These are phyloP conservation scores for Antigone vipio DNA, from an alignment of 2,113 vertebrate genomes.

Conservation along the genomic window DNA sequence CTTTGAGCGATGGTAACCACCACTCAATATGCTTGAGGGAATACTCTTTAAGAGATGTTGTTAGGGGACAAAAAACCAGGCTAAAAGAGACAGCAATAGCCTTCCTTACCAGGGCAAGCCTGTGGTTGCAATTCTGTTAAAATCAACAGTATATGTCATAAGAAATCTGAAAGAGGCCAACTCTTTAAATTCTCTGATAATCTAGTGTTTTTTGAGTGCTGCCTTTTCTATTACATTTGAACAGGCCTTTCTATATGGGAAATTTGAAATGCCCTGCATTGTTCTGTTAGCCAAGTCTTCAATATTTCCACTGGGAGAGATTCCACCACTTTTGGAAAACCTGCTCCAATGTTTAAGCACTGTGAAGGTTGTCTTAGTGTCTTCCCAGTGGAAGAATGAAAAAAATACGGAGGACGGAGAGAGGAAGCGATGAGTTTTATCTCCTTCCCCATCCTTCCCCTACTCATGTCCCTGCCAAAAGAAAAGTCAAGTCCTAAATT, in stretches of 20 bases:
- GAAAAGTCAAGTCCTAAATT: not conserved
- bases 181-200: not conserved
- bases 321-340: not conserved
- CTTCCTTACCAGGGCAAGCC: not conserved
- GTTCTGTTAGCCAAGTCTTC: not conserved
- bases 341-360: not conserved
- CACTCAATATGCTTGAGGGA: not conserved
- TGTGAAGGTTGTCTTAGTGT: not conserved
- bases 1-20: not conserved
- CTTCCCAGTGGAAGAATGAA: not conserved
- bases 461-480: fast-evolving
- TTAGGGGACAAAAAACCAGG: not conserved
- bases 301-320: not conserved
- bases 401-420: not conserved
- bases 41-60: not conserved
- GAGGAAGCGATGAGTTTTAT: not conserved
- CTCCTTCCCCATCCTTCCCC: not conserved
- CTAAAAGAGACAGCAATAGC: not conserved
- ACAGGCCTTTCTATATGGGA: not conserved
- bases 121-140: not conserved
- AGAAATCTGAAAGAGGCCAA: not conserved
- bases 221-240: not conserved
- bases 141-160: not conserved
- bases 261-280: not conserved
- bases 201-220: not conserved